Conservation (phyloP, 2,888 invertebrate genomes). For the Heteropelma amictum region DNA sequence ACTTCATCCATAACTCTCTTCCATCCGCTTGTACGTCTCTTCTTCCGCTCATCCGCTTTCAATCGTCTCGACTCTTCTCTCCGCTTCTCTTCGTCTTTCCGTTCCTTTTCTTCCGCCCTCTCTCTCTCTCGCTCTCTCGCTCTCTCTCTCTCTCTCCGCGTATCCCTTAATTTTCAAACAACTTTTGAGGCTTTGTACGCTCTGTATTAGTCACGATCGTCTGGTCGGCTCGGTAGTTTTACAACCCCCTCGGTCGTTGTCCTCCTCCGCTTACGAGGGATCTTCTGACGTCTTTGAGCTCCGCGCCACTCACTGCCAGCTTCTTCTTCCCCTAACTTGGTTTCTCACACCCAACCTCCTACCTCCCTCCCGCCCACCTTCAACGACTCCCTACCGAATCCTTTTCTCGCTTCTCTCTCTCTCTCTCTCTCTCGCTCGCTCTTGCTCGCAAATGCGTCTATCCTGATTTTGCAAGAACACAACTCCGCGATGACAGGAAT, state of each 20-base stretch:
- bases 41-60: neutral
- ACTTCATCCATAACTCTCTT: constrained; percentile 15
- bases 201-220: constrained; percentile 32
- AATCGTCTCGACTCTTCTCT: neutral
- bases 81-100: constrained; percentile 47
- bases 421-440: constrained; percentile 38
- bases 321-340: constrained; percentile 57
- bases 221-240: constrained; percentile 38
- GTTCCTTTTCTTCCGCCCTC: neutral
- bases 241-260: constrained; percentile 55
- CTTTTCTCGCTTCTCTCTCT: constrained; percentile 46
- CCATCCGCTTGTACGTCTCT: neutral
- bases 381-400: constrained; percentile 49
- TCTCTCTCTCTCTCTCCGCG: neutral
- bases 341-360: constrained; percentile 52
- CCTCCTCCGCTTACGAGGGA: constrained; percentile 56
- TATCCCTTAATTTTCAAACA: constrained; percentile 25
- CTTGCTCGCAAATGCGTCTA: constrained; percentile 6
- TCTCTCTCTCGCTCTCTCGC: neutral
- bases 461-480: constrained; percentile 30
- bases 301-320: constrained; percentile 54
- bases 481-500: constrained; percentile 9
- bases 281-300: constrained; percentile 53
- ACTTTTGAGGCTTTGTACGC: constrained; percentile 26
- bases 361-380: constrained; percentile 38